Evolutionary conservation across 92 coral and sea anemone species (phyloP), one percentile per base, ranked within the genome.

Genomic region (Paramuricea clavata): DNA sequence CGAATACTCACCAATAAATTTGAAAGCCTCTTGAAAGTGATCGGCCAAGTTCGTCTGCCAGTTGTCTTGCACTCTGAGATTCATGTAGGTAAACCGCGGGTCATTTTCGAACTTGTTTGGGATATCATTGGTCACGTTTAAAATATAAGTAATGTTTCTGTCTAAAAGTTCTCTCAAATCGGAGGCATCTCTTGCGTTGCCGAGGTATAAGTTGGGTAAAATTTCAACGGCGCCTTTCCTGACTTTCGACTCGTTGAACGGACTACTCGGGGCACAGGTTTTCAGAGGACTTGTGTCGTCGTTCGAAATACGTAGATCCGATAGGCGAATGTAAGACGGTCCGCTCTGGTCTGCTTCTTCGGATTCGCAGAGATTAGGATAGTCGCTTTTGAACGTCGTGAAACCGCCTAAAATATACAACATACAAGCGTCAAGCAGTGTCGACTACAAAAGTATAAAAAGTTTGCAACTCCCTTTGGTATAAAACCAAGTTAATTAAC

Each of bases 81-180:
- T 97, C 92, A 94, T 97, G 98, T 97, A 97, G 85, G 89, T 93
- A 86, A 97, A 97, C 36, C 93, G 90, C 17, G 93, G 88, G 49
- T 94, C 89, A 87, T 94, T 94, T 72, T 94, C 98, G 86, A 97
- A 97, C 39, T 98, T 90, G 89, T 97, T 97, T 22, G 99, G 99
- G 25, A 93, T 91, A 68, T 97, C 98, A 64, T 97, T 95, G 0
- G 99, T 97, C 2, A 97, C 99, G 76, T 97, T 97, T 50, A 97
- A 89, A 6, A 97, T 91, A 49, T 93, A 93, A 3, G 91, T 89
- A 15, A 97, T 97, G 79, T 92, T 91, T 86, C 93, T 85, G 77
- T 94, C 92, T 85, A 85, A 86, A 76, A 97, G 74, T 31, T 91
- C 90, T 83, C 93, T 95, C 34, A 94, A 80, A 62, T 97, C 94